These are phyloP conservation scores for Epistrophella euchroma DNA, from an alignment of 2,888 invertebrate species.

Conservation along the genomic window DNA sequence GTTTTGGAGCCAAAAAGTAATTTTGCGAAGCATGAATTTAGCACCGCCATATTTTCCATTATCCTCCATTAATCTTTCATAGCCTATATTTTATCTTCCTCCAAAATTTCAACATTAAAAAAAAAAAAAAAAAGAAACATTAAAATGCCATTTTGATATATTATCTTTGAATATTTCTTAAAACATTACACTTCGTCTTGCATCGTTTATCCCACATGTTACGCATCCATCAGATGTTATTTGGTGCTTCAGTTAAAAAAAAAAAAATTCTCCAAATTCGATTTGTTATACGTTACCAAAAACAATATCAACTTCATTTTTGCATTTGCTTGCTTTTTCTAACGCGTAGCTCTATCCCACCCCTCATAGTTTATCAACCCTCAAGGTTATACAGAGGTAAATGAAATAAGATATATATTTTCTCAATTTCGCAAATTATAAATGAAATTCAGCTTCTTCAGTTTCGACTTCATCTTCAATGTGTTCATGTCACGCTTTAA, in stretches of 20 bases:
- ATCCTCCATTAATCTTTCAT: background rate
- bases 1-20: too few relatives aligned
- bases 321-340: conserved; percentile 27
- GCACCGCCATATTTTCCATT: too few relatives aligned
- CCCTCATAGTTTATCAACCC: conserved; percentile 11
- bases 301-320: conserved; percentile 52
- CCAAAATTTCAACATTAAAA: background rate
- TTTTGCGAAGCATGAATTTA: too few relatives aligned
- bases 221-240: conserved; percentile 48
- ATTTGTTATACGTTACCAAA: conserved; percentile 60
- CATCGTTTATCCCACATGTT: conserved; percentile 63
- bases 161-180: conserved; percentile 30
- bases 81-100: background rate
- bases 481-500: conserved; percentile 51
- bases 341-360: background rate
- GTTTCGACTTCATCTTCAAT: conserved; percentile 19
- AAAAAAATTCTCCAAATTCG: conserved; percentile 49
- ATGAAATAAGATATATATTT: conserved; percentile 63
- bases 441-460: conserved; percentile 58
- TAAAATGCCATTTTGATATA: conserved; percentile 56
- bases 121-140: conserved; percentile 9
- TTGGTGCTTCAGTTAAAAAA: conserved; percentile 9
- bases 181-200: conserved; percentile 22
- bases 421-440: conserved; percentile 62
- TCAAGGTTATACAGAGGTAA: background rate